Evolutionary conservation across 2,113 vertebrate genomes (phyloP).

Genomic region (Talpa occidentalis): DNA sequence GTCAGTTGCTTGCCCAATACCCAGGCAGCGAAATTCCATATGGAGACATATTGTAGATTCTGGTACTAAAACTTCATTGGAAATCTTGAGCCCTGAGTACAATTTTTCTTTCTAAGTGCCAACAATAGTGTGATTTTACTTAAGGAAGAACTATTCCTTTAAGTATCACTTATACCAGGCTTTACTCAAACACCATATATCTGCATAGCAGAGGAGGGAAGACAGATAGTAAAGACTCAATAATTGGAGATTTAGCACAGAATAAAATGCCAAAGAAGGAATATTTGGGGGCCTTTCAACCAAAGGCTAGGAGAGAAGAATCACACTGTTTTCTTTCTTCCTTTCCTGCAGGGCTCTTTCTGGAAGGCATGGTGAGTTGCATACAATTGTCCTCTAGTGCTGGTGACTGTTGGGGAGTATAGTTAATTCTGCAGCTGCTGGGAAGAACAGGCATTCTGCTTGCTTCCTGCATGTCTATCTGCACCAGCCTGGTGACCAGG

Average conservation of each 20-base stretch:
- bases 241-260: neutral
- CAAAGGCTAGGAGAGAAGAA: neutral
- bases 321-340: conserved; percentile 46
- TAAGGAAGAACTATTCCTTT: neutral
- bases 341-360: conserved; percentile 91
- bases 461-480: conserved; percentile 17
- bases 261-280: neutral
- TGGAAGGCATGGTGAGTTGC: conserved; percentile 94
- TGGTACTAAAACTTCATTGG: neutral
- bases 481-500: neutral
- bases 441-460: conserved; percentile 25
- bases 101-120: neutral
- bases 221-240: neutral
- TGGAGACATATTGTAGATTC: too few species aligned
- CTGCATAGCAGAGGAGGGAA: neutral
- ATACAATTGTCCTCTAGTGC: conserved; percentile 51
- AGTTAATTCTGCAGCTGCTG: conserved; percentile 57
- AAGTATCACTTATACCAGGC: neutral
- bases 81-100: neutral
- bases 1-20: neutral
- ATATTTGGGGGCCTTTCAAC: neutral
- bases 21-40: neutral
- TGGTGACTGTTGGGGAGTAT: conserved; percentile 11
- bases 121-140: neutral
- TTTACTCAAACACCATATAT: neutral